Evolutionary conservation across 1,140 invertebrate species (phyloP), one percentile per base, ranked within the genome.

Genomic region (Callitettix versicolor): DNA sequence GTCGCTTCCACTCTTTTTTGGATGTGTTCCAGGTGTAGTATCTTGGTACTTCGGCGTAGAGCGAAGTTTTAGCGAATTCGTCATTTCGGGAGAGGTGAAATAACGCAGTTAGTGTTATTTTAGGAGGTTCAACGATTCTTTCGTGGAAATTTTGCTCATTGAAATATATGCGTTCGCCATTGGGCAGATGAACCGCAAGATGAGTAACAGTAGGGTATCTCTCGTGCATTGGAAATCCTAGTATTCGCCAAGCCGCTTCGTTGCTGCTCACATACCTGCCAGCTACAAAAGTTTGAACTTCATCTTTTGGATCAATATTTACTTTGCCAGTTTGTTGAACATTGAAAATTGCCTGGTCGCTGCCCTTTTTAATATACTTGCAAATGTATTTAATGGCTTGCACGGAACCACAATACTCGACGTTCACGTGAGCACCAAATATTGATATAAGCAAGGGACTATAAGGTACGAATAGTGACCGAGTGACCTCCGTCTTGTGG

Each of bases 351-450:
- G 69, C 68, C 64, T 65, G 63, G 62, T 72, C 68, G 56, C 61
- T 68, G 15, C 67, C 67, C 66, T 71, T 72, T 42, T 69, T 68
- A 49, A 74, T 64, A 64, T 71, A 73, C 57, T 71, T 73, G 61
- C 64, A 66, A 55, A 66, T 62, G 52, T 68, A 67, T 59, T 67
- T 65, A 6, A 65, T 66, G 4, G 58, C 51, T 46, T 68, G 64
- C 2, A 69, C 64, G 0, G 63, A 68, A 60, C 65, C 61, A 55
- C 67, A 71, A 56, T 49, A 66, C 52, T 71, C 68, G 18, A 71
- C 66, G 51, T 71, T 71, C 12, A 67, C 62, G 52, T 71, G 68
- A 5, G 48, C 48, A 17, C 36, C 1, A 61, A 51, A 51, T 3
- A 41, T 41, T 41, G 3, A 5, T 41, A 14, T 15, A 3, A 41